Evolutionary conservation across 2,113 vertebrate genomes (phyloP).

Genomic region (Edolisoma coerulescens): DNA sequence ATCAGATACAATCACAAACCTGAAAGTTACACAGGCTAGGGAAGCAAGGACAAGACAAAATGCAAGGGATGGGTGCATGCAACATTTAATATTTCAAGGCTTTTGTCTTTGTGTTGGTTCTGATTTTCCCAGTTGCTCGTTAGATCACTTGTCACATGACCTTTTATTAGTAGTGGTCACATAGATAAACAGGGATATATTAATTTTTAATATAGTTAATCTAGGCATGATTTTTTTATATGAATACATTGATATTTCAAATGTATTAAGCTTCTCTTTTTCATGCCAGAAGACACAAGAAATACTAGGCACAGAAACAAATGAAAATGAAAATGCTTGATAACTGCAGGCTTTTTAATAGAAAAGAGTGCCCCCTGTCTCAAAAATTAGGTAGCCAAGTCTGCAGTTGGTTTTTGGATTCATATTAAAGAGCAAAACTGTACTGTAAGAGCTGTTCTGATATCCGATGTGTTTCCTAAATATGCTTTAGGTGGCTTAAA

Average conservation of each 20-base stretch:
- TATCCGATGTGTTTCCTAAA: background rate
- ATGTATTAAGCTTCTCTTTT: background rate
- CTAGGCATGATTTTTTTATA: background rate
- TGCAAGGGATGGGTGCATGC: background rate
- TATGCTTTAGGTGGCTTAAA: background rate
- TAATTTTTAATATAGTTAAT: background rate
- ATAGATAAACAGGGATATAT: background rate
- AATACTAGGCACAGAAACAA: background rate
- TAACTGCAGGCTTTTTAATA: background rate
- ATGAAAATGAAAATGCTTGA: background rate
- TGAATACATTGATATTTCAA: background rate
- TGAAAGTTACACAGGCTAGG: background rate
- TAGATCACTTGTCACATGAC: background rate
- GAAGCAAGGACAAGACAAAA: background rate
- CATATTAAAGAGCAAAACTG: background rate
- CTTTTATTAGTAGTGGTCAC: background rate
- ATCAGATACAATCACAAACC: background rate
- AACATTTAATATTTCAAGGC: background rate
- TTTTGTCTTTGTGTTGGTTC: background rate
- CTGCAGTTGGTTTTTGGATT: background rate
- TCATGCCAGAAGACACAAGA: background rate
- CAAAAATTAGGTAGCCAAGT: background rate
- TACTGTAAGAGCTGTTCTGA: background rate
- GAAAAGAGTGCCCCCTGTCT: background rate
- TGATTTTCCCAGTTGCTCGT: background rate